Base-by-base conservation (phyloP, 1,140 invertebrate genomes). In the Atta cephalotes region DNA sequence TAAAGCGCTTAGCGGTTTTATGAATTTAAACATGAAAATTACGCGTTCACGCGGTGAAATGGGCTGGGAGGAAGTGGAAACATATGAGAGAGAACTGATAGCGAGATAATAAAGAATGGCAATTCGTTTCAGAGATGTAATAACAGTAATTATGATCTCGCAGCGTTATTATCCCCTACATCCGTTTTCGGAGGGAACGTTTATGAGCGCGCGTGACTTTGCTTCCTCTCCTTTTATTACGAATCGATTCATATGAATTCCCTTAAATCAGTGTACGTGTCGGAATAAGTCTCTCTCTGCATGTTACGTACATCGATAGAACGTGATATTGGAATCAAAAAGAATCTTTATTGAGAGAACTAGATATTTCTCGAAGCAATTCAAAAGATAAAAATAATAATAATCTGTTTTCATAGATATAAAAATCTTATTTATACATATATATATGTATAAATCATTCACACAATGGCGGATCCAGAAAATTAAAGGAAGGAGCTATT, bases 251-350 rank as follows among this genome's bases (percentile, higher is more conserved):
- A 62, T 76, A 62, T 84, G 58, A 84, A 76, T 84, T 84, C 70
- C n/a, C 70, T 84, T 84, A 84, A 84, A 84, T 84, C 80, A 84
- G 70, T 70, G 70, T 84, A 84, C 80, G 80, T 84, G 80, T 84
- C 80, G 28, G 70, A 56, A 84, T 84, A 84, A 76, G 80, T 84
- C 80, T 62, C 56, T 21, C 39, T 21, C 39, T 49, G 70, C 70
- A 51, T 84, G 58, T 49, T 49, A 18, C 70, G 39, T 84, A 76
- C 56, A 74, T 45, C n/a, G 56, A 74, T 62, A 76, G 28, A 84
- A 84, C 80, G 80, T 84, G 80, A 74, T 51, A 28, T 49, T 31
- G 68, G 45, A 31, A 51, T 74, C 70, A 49, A 49, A 51, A 62
- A 62, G 56, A 74, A 25, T 62, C 56, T 84, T 74, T 62, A 45